Evolutionary conservation across 2,888 invertebrate species (phyloP).

Genomic region (Andrena fulva): DNA sequence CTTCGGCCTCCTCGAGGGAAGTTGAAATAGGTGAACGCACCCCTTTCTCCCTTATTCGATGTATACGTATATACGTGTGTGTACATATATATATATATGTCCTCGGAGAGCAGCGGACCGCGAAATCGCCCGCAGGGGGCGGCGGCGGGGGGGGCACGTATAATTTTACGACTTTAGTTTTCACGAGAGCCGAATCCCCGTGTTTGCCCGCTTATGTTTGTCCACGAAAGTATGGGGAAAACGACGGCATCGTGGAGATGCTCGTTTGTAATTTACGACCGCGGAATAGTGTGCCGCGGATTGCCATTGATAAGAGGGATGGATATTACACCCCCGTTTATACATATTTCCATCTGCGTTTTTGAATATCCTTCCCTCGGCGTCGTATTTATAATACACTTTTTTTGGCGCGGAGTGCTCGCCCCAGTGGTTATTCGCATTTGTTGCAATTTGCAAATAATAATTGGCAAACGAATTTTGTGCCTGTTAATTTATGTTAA

Average conservation of each 20-base stretch:
- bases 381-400: neutral
- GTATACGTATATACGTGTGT: neutral
- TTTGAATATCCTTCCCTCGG: too few relatives aligned
- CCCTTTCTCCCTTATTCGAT: slow-evolving; percentile 35
- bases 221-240: neutral
- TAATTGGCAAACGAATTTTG: neutral
- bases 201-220: slow-evolving; percentile 24
- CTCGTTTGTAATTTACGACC: slow-evolving; percentile 22
- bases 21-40: slow-evolving; percentile 36
- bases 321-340: neutral
- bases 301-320: neutral
- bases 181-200: slow-evolving; percentile 21
- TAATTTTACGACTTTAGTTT: slow-evolving; percentile 63
- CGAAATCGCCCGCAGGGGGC: slow-evolving; percentile 39
- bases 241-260: slow-evolving; percentile 1
- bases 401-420: too few relatives aligned
- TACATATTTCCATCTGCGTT: neutral
- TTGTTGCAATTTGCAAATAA: neutral
- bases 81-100: slow-evolving; percentile 10
- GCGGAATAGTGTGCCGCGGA: slow-evolving; percentile 2
- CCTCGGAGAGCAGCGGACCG: slow-evolving; percentile 34
- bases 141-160: slow-evolving; percentile 29
- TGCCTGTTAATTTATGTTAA: neutral
- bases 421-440: neutral
- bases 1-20: slow-evolving; percentile 42